Evolutionary conservation across 2,888 invertebrate species (phyloP).

Genomic region (Isoperla grammatica): DNA sequence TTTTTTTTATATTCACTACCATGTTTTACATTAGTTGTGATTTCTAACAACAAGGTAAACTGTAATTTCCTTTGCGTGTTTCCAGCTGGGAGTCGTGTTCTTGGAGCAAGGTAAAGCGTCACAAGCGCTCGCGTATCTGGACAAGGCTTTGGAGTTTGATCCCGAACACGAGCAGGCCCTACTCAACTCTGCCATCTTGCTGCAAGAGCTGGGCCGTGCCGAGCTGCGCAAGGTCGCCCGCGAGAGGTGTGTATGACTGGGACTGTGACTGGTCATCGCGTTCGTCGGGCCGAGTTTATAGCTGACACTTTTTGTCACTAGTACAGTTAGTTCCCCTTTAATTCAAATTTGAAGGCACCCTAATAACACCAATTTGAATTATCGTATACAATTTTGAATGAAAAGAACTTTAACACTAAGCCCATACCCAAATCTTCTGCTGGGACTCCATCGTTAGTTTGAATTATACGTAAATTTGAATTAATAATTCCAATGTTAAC

Average conservation of each 20-base stretch:
- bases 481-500: no score
- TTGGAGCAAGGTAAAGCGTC: conserved; percentile 88
- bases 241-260: conserved; percentile 51
- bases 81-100: conserved; percentile 86
- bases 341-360: background rate
- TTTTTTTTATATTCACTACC: no score
- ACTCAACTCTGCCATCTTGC: conserved; percentile 88
- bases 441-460: no score
- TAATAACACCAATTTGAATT: background rate
- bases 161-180: conserved; percentile 94
- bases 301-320: no score
- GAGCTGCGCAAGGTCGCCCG: conserved; percentile 73
- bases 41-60: no score
- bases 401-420: no score
- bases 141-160: conserved; percentile 86
- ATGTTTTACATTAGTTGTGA: no score
- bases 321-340: background rate
- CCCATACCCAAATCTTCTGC: no score
- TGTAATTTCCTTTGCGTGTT: conserved; percentile 33
- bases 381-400: no score
- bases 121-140: conserved; percentile 85
- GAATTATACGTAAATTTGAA: no score
- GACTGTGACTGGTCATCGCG: background rate
- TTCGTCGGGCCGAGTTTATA: background rate
- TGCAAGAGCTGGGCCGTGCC: conserved; percentile 82